These are phyloP conservation scores for Halcyon chelicuti DNA, from an alignment of 2,797 vertebrate genomes.

Conservation along the genomic window DNA sequence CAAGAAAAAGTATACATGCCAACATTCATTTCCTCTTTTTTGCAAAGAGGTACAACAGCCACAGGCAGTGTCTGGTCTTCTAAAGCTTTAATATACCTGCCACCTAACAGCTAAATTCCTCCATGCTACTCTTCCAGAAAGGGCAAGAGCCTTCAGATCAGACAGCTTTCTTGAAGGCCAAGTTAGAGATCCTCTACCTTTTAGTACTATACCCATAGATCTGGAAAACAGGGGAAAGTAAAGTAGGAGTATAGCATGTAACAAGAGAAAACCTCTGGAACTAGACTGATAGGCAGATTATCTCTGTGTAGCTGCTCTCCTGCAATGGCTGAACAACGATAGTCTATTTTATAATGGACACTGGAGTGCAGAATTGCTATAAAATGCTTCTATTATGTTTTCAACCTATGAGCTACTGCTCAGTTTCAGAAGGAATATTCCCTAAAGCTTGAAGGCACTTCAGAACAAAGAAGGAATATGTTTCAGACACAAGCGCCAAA, in stretches of 20 bases:
- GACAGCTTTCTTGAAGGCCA: neutral
- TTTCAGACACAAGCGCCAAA: neutral
- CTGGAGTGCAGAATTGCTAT: neutral
- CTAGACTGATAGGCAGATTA: neutral
- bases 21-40: neutral
- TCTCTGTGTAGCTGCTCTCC: neutral
- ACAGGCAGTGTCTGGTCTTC: neutral
- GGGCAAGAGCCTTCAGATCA: neutral
- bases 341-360: neutral
- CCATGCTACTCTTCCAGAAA: neutral
- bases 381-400: neutral
- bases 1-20: rapidly evolving
- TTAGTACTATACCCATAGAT: neutral
- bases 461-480: neutral
- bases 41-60: neutral
- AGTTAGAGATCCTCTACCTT: neutral
- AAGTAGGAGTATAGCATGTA: neutral
- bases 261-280: neutral
- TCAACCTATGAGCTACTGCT: neutral
- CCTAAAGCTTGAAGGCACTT: neutral
- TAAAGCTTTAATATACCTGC: neutral
- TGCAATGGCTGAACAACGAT: neutral
- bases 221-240: neutral
- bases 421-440: neutral
- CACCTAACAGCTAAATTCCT: neutral